Evolutionary conservation across 2,113 vertebrate species (phyloP), one percentile per base, ranked within the genome.

Genomic region (Larimichthys polyactis): DNA sequence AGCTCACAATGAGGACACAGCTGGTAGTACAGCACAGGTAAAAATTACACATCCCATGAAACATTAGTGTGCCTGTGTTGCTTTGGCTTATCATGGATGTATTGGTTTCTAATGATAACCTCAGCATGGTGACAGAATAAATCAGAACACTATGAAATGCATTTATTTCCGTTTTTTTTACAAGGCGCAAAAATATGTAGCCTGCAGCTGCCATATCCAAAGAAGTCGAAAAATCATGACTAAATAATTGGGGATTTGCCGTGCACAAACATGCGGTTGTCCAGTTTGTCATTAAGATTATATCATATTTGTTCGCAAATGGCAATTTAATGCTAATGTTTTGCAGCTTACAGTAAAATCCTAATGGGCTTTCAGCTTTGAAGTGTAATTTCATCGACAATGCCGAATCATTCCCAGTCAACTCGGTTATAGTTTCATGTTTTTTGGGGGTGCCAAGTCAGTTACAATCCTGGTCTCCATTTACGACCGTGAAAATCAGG

Each of bases 221-320:
- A 51, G 44, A 63, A 62, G 54, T 82, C 77, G 59, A 83, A 82
- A 89, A 87, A 85, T 85, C 75, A 71, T 46, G 75, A 74, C 82
- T 75, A 64, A 75, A 83, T 85, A 81, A 83, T 75, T 87, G 58
- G 69, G 71, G 58, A 84, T 88, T 43, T 72, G 80, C 78, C 19
- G n/a, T 57, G 65, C 83, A 46, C 81, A 90, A 87, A 82, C 83
- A 83, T 62, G 32, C 22, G 32, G 75, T 68, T 72, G 86, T 88
- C 73, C 85, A 81, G 70, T 87, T 87, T 81, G 80, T 86, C 85
- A 83, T 87, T 74, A 88, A 83, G 72, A 90, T 90, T 63, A 76
- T 87, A 88, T 90, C 81, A 74, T 82, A 80, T 91, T 90, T 90
- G 84, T 78, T 78, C 15, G 20, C 79, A 90, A 90, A 88, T 89